These are phyloP conservation scores for Paralichthys olivaceus DNA, from an alignment of 2,113 vertebrate genomes.

Conservation along the genomic window DNA sequence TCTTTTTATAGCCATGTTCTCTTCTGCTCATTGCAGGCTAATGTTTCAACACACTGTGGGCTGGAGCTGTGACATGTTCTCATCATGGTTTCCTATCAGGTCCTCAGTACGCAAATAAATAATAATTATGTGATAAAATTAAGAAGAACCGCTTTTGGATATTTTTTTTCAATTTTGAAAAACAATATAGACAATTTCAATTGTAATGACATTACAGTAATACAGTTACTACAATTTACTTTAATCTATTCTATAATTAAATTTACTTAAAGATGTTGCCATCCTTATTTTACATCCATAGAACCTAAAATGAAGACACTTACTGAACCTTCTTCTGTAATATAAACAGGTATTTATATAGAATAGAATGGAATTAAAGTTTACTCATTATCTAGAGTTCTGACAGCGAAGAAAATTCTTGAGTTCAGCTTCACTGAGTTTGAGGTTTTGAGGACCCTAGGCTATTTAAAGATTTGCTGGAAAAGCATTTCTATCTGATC, in stretches of 20 bases:
- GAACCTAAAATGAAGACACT: too few relatives aligned
- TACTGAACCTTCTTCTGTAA: too few relatives aligned
- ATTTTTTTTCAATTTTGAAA: not conserved
- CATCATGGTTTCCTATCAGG: not conserved
- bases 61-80: not conserved
- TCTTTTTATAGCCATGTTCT: slow-evolving; percentile 46
- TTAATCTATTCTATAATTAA: too few relatives aligned
- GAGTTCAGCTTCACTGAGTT: not conserved
- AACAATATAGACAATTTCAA: too few relatives aligned
- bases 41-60: slow-evolving; percentile 22
- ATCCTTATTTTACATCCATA: too few relatives aligned
- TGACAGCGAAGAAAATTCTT: too few relatives aligned
- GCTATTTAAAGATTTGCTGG: not conserved
- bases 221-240: not conserved
- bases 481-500: not conserved
- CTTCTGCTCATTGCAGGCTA: slow-evolving; percentile 27
- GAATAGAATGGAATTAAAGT: too few relatives aligned
- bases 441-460: not conserved
- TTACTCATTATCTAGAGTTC: too few relatives aligned
- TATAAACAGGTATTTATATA: too few relatives aligned
- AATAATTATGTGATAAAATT: not conserved
- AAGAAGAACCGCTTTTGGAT: not conserved
- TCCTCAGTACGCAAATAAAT: not conserved
- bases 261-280: too few relatives aligned
- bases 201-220: too few relatives aligned